Evolutionary conservation across 2,888 invertebrate species (phyloP).

Genomic region (Panopea generosa): DNA sequence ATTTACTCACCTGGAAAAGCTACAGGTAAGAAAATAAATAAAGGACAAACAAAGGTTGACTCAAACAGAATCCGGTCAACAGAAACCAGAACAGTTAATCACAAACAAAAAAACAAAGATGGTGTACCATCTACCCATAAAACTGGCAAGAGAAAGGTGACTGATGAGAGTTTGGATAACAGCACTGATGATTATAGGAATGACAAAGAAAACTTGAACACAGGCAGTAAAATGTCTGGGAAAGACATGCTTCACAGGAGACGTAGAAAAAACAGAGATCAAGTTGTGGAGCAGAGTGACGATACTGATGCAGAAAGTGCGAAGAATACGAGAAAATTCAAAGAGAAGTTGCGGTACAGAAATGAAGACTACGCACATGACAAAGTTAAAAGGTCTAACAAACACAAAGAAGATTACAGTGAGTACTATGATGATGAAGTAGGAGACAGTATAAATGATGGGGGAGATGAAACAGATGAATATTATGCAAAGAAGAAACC

Average conservation of each 20-base stretch:
- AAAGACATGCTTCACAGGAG: neutral
- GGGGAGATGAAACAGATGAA: constrained; percentile 5
- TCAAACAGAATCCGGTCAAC: neutral
- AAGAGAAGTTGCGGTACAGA: constrained; percentile 20
- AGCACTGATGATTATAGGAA: neutral
- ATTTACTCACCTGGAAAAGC: neutral
- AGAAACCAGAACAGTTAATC: neutral
- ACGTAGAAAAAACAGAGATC: neutral
- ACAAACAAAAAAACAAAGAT: neutral
- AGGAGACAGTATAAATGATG: neutral
- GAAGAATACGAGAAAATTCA: neutral
- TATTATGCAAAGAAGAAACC: constrained; percentile 42
- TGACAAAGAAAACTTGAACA: neutral
- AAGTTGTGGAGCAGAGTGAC: neutral
- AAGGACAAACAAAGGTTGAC: neutral
- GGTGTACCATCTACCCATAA: too few relatives aligned
- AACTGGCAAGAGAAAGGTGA: too few relatives aligned
- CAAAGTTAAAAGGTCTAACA: constrained; percentile 36
- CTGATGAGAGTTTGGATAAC: too few relatives aligned
- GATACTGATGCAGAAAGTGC: neutral
- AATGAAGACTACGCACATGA: constrained; percentile 54
- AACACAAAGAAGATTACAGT: neutral
- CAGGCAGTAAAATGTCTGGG: neutral
- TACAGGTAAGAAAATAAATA: neutral
- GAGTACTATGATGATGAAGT: constrained; percentile 6